These are phyloP conservation scores for Aleiodes testaceus DNA, from an alignment of 2,888 invertebrate species.

Conservation along the genomic window DNA sequence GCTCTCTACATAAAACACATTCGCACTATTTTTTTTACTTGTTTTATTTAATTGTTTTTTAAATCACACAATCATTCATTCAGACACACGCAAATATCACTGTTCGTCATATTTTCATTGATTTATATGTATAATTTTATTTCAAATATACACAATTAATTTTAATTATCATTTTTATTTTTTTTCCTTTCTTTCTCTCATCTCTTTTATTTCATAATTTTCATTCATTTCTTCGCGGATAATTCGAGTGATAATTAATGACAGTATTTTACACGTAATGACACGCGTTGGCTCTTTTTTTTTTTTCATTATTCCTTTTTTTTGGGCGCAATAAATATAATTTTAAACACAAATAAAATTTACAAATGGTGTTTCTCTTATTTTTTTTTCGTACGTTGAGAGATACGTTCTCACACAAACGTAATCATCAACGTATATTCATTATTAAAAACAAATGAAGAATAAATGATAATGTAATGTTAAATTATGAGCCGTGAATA, in stretches of 20 bases:
- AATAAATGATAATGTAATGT: constrained; percentile 1
- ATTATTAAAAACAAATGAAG: constrained; percentile 12
- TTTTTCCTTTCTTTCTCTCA: background rate
- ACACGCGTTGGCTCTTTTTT: constrained; percentile 65
- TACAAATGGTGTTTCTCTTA: constrained; percentile 67
- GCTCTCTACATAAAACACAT: constrained; percentile 35
- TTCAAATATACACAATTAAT: constrained; percentile 31
- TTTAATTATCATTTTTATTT: background rate
- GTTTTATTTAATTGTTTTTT: constrained; percentile 32
- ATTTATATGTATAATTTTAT: constrained; percentile 42
- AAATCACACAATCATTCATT: constrained; percentile 45
- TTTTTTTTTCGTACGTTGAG: background rate
- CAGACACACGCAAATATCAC: constrained; percentile 53
- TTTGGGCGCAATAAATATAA: constrained; percentile 68
- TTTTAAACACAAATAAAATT: constrained; percentile 67
- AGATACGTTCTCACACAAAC: background rate
- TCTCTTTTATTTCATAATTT: constrained; percentile 16
- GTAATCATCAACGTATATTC: no score
- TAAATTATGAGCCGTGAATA: constrained; percentile 14
- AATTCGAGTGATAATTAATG: constrained; percentile 70
- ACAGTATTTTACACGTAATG: constrained; percentile 72
- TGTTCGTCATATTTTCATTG: constrained; percentile 48
- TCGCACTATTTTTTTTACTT: constrained; percentile 34
- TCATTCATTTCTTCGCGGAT: constrained; percentile 57
- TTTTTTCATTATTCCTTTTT: no score